These are phyloP conservation scores for Phaedon cochleariae DNA, from an alignment of 2,888 invertebrate species.

Conservation along the genomic window DNA sequence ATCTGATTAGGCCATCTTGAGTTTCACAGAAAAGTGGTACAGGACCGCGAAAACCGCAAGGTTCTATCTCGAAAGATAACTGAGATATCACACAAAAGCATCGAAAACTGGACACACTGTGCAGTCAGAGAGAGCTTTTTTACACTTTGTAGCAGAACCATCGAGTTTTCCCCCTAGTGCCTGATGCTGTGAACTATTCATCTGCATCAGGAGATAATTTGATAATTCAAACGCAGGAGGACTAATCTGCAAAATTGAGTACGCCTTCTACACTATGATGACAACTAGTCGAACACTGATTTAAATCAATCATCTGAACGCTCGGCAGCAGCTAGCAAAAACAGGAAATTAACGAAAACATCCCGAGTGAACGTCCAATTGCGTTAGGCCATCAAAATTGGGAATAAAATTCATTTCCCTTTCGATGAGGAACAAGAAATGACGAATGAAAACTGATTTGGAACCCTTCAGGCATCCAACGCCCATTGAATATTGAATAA, in stretches of 20 bases:
- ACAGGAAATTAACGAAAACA: slow-evolving; percentile 31
- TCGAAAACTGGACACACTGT: too few relatives aligned
- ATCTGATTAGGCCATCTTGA: too few relatives aligned
- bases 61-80: too few relatives aligned
- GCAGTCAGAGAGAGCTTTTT: too few relatives aligned
- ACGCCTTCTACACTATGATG: slow-evolving; percentile 37
- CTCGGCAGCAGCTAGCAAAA: slow-evolving; percentile 18
- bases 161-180: too few relatives aligned
- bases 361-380: neutral
- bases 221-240: slow-evolving; percentile 53
- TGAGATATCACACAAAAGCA: too few relatives aligned
- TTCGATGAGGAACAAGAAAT: neutral
- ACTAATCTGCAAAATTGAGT: slow-evolving; percentile 51
- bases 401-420: neutral
- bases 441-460: neutral
- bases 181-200: slow-evolving; percentile 48
- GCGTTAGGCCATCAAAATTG: neutral
- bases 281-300: slow-evolving; percentile 32
- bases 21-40: too few relatives aligned
- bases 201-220: slow-evolving; percentile 52
- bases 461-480: too few relatives aligned
- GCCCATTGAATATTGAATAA: too few relatives aligned
- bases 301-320: slow-evolving; percentile 26
- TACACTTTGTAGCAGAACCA: too few relatives aligned
- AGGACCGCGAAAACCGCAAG: too few relatives aligned